These are phyloP conservation scores for Acleris laterana DNA, from an alignment of 2,888 invertebrate genomes.

Conservation along the genomic window DNA sequence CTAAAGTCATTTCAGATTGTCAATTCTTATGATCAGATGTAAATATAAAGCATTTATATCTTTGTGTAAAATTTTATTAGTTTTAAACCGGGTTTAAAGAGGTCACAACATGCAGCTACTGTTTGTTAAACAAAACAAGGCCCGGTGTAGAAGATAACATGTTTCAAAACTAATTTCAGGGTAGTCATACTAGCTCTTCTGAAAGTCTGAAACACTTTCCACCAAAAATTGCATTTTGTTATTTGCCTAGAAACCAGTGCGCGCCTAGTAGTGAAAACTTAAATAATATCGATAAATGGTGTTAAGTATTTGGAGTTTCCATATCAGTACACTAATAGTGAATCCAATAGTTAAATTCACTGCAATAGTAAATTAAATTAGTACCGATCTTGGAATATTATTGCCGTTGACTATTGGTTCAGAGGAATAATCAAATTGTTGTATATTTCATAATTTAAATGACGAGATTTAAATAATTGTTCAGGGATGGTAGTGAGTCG, in stretches of 20 bases:
- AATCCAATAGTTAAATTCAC: slow-evolving; percentile 27
- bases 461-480: slow-evolving; percentile 30
- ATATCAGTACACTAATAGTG: slow-evolving; percentile 28
- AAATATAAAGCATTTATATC: too few relatives aligned
- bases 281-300: slow-evolving; percentile 1
- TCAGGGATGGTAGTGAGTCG: not conserved
- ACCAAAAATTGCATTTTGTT: not conserved
- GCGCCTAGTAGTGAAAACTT: not conserved
- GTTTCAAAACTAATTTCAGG: too few relatives aligned
- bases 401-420: slow-evolving; percentile 20
- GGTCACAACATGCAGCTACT: too few relatives aligned
- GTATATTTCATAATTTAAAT: slow-evolving; percentile 36
- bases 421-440: slow-evolving; percentile 27
- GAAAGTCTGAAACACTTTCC: not conserved
- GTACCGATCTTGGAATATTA: slow-evolving; percentile 16
- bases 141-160: too few relatives aligned
- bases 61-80: too few relatives aligned
- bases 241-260: slow-evolving; percentile 7
- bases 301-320: slow-evolving; percentile 24
- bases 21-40: too few relatives aligned
- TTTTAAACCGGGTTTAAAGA: too few relatives aligned
- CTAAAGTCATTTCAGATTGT: not conserved
- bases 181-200: not conserved
- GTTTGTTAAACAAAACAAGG: too few relatives aligned
- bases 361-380: slow-evolving; percentile 26